Percentiles rank a stretch among this genome's conserved stretches.
phyloP scores from a whole-genome alignment of 2,797 vertebrate species.

The Spinus pinus region DNA sequence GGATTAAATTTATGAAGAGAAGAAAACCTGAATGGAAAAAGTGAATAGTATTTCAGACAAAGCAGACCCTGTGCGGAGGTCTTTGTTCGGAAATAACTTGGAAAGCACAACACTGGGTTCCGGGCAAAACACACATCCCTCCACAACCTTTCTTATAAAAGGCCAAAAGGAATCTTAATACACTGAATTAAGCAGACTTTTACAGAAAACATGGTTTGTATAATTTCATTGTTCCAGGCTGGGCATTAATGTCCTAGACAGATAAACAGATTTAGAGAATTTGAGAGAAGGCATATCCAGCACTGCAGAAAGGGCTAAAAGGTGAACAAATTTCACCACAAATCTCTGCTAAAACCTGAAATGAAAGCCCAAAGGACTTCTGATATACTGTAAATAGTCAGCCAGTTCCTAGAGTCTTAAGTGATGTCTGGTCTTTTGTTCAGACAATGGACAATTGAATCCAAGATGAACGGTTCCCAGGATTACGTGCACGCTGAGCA shows the following conservation, averaged over 20 bases:
- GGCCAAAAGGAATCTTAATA: neutral
- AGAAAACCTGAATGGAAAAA: slow-evolving; percentile 41
- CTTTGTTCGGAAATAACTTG: slow-evolving; percentile 22
- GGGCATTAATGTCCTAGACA: neutral
- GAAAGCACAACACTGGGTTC: neutral
- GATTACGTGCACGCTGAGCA: neutral
- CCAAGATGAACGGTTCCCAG: slow-evolving; percentile 44
- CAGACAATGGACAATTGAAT: slow-evolving; percentile 47
- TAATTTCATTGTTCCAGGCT: neutral
- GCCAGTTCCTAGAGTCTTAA: slow-evolving; percentile 32
- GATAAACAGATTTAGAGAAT: slow-evolving; percentile 31
- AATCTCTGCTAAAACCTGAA: slow-evolving; percentile 42
- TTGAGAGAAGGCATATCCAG: slow-evolving; percentile 1
- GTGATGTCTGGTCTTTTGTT: slow-evolving; percentile 46
- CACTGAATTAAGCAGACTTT: neutral
- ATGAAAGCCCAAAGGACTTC: slow-evolving; percentile 21
- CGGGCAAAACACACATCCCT: neutral
- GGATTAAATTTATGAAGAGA: slow-evolving; percentile 60
- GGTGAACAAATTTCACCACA: slow-evolving; percentile 25
- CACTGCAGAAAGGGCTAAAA: neutral
- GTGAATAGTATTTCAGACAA: slow-evolving; percentile 39
- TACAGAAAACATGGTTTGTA: neutral
- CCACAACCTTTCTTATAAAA: neutral
- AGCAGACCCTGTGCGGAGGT: neutral
- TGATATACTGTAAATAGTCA: slow-evolving; percentile 37